Percentiles rank a stretch among this genome's conserved stretches.
Conservation (phyloP, 2,113 vertebrate genomes). For the Embiotoca jacksoni region DNA sequence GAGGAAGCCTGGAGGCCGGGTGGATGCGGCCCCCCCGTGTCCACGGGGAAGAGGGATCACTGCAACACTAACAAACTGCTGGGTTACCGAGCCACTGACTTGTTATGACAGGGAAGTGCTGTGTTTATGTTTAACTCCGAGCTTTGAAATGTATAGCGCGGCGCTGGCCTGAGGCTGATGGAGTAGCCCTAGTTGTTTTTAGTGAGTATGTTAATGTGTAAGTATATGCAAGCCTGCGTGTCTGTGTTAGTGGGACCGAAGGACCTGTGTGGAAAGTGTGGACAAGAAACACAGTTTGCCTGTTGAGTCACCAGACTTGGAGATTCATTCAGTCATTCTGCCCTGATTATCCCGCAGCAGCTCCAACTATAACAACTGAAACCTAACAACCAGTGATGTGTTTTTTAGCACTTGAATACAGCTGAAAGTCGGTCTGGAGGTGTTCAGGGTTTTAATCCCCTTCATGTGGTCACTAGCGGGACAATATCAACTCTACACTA, state of each 20-base stretch:
- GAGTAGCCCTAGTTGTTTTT: constrained; percentile 49
- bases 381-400: neutral
- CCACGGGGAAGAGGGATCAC: constrained; percentile 71
- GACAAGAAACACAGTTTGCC: constrained; percentile 1
- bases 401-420: neutral
- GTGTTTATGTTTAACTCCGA: constrained; percentile 77
- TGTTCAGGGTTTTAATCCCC: neutral
- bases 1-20: constrained; percentile 71
- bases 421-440: neutral
- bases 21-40: constrained; percentile 60
- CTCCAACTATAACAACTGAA: neutral
- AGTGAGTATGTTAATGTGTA: constrained; percentile 37
- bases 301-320: neutral
- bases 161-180: constrained; percentile 67
- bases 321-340: neutral
- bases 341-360: neutral
- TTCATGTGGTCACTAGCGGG: no score
- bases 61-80: constrained; percentile 75
- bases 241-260: constrained; percentile 24
- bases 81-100: constrained; percentile 66
- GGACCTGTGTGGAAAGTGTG: constrained; percentile 23
- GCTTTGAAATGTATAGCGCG: constrained; percentile 81
- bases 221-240: constrained; percentile 9
- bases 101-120: constrained; percentile 82
- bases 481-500: no score